Conservation (phyloP, 2,797 vertebrate species). For the Oceanodroma leucorhoa region DNA sequence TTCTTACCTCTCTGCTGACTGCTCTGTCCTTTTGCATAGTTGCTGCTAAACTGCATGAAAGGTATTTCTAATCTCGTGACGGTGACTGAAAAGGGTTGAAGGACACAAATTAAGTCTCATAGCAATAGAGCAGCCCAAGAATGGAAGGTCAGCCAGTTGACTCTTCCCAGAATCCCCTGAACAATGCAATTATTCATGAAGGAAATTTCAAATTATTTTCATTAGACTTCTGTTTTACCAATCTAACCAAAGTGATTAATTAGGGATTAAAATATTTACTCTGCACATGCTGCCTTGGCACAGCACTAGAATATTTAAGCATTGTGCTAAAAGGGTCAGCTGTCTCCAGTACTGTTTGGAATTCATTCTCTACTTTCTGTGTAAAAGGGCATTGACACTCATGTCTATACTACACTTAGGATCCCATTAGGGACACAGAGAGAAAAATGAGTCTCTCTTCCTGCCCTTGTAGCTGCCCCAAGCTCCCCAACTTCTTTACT, state of each 20-base stretch:
- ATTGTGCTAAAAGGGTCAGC: slow-evolving; percentile 82
- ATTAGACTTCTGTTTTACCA: slow-evolving; percentile 86
- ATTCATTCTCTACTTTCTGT: slow-evolving; percentile 75
- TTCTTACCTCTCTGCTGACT: slow-evolving; percentile 64
- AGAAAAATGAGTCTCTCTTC: background rate
- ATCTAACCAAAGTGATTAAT: slow-evolving; percentile 98
- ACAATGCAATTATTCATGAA: slow-evolving; percentile 86
- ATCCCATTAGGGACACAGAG: slow-evolving; percentile 53
- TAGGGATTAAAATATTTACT: slow-evolving; percentile 99
- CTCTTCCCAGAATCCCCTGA: slow-evolving; percentile 84
- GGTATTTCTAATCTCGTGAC: slow-evolving; percentile 78
- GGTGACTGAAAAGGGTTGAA: slow-evolving; percentile 74
- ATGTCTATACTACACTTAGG: slow-evolving; percentile 69
- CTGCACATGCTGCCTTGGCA: slow-evolving; percentile 96
- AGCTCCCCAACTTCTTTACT: background rate
- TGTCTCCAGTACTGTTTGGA: slow-evolving; percentile 79
- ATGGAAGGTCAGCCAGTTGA: slow-evolving; percentile 81
- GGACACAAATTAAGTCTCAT: slow-evolving; percentile 76
- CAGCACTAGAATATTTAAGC: slow-evolving; percentile 83
- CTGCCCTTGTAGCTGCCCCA: background rate
- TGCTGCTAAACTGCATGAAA: slow-evolving; percentile 74
- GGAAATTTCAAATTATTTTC: slow-evolving; percentile 87
- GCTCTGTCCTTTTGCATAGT: slow-evolving; percentile 69
- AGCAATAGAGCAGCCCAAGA: slow-evolving; percentile 72
- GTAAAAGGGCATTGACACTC: slow-evolving; percentile 76